Evolutionary conservation across 2,113 vertebrate species (phyloP).

Genomic region (Catharus bicknelli): DNA sequence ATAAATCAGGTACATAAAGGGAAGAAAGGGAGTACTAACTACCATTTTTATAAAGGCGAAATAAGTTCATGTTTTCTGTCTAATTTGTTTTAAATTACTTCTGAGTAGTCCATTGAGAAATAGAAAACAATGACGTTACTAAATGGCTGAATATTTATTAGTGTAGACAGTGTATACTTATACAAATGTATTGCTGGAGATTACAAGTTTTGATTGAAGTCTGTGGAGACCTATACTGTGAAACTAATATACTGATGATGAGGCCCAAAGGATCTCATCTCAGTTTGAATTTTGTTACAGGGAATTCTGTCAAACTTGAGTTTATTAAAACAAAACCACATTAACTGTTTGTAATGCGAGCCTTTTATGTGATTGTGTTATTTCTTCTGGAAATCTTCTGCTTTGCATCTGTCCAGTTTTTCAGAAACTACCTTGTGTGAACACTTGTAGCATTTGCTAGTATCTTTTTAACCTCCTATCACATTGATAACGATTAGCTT

Average conservation of each 20-base stretch:
- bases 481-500: neutral
- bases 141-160: conserved; percentile 14
- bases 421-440: neutral
- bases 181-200: neutral
- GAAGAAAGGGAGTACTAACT: neutral
- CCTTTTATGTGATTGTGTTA: neutral
- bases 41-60: neutral
- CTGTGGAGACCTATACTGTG: neutral
- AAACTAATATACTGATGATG: neutral
- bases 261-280: neutral
- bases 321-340: neutral
- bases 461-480: neutral
- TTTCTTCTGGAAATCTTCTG: neutral
- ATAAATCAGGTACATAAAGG: neutral
- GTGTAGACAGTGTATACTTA: neutral
- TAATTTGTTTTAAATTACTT: conserved; percentile 33
- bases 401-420: neutral
- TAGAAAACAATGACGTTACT: neutral
- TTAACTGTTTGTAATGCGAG: neutral
- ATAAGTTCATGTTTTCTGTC: neutral
- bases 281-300: neutral
- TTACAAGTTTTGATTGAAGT: neutral
- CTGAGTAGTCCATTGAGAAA: neutral
- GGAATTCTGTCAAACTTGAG: neutral
- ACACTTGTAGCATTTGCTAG: neutral